Evolutionary conservation across 30 jellyfish, hydroid and myxozoan genomes (phyloP), one percentile per base, ranked within the genome.

Genomic region (Aurelia aurita complex sp. Pacific): DNA sequence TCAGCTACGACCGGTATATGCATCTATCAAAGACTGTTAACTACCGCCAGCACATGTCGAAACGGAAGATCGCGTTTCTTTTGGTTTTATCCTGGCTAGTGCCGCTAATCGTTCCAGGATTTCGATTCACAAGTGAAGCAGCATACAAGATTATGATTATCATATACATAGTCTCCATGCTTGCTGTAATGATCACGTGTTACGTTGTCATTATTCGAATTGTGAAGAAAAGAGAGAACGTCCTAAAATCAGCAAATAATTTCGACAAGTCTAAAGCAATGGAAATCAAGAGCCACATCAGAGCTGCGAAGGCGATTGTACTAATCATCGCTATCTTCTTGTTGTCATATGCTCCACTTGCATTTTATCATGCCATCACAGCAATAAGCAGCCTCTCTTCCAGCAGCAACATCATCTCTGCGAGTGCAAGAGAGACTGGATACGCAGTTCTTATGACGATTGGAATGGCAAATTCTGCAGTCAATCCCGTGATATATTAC

Each of bases 401-500:
- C 29, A 76, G 64, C 16, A 16, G 72, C 29, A 69, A 64, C 5
- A 7, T 57, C 53, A 62, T 85, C 54, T 12, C 81, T 3, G 61
- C 73, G 17, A 18, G 53, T 40, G 66, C 86, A 33, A 69, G 59
- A 38, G 95, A 85, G 80, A 38, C 65, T 6, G 60, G 73, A 62
- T 85, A 85, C 62, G 95, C 89, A 1, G 78, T 85, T 5, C 88
- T 76, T 3, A 76, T 76, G 83, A 85, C 95, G 40, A 38, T 85
- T 10, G 82, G 73, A 10, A 71, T 85, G 80, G 74, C 81, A 4
- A 91, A 91, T 46, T 91, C 98, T 9, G 85, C 85, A 13, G 65
- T 91, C 60, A 91, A 91, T 60, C 98, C 98, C 7, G 62, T 86
- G 35, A 91, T 91, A 33, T 91, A 91, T 42, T 91, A 85, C 64